Percentiles rank a stretch among this genome's conserved stretches.
Evolutionary conservation across 1,140 invertebrate species (phyloP).

Genomic region (Leptoteleia sp.): DNA sequence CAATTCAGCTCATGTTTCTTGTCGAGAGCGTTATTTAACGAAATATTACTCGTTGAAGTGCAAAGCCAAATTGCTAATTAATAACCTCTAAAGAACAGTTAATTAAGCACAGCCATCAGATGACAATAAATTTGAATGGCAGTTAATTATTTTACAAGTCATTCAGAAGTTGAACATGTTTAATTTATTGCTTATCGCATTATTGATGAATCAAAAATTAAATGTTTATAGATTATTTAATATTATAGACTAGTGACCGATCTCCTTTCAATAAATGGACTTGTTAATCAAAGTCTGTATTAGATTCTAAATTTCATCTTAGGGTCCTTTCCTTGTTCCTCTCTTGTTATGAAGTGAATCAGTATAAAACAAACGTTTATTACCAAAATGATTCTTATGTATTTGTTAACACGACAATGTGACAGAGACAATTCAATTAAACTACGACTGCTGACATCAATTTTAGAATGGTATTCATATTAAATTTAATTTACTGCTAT

Average conservation of each 20-base stretch:
- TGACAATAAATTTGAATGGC: constrained; percentile 42
- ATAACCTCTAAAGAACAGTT: constrained; percentile 35
- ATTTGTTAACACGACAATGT: constrained; percentile 25
- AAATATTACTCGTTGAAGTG: constrained; percentile 35
- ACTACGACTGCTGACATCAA: constrained; percentile 38
- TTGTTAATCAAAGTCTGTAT: too few relatives aligned
- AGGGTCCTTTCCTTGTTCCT: too few relatives aligned
- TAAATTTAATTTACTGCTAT: constrained; percentile 57
- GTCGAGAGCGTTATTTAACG: constrained; percentile 22
- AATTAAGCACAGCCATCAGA: constrained; percentile 39
- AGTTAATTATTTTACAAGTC: constrained; percentile 35
- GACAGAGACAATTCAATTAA: constrained; percentile 56
- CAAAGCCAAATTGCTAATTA: constrained; percentile 43
- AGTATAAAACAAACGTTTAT: constrained; percentile 1
- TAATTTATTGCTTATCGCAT: constrained; percentile 5
- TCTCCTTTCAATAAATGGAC: too few relatives aligned
- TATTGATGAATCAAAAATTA: constrained; percentile 6
- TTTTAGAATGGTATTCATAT: constrained; percentile 56
- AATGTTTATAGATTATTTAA: background rate
- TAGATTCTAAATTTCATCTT: too few relatives aligned
- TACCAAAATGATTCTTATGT: constrained; percentile 20
- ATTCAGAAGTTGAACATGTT: constrained; percentile 12
- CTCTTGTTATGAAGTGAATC: too few relatives aligned
- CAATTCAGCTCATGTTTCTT: constrained; percentile 31
- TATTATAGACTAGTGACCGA: too few relatives aligned